Evolutionary conservation across 2,888 invertebrate species (phyloP).

Genomic region (Morpho helenor): DNA sequence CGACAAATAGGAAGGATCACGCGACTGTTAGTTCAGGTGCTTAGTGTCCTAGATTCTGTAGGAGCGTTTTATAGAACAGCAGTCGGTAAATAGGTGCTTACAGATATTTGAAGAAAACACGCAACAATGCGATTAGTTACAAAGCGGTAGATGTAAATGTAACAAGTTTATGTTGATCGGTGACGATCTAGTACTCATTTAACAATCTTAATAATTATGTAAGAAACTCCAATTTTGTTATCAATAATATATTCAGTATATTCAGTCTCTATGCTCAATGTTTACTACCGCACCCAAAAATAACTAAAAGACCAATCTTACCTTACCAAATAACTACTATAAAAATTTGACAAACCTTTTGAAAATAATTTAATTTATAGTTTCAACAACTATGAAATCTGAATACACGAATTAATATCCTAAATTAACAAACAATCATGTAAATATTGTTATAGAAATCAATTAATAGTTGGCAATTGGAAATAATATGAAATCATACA

Average conservation of each 20-base stretch:
- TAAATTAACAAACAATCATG: background rate
- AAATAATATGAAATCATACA: conserved; percentile 5
- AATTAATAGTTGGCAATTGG: conserved; percentile 7
- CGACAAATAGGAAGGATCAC: conserved; percentile 57
- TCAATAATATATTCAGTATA: too few species aligned
- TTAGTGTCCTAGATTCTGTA: conserved; percentile 34
- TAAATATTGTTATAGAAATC: conserved; percentile 6
- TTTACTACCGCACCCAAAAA: too few species aligned
- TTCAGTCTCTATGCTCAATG: too few species aligned
- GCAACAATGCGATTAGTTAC: conserved; percentile 15
- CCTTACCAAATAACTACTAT: too few species aligned
- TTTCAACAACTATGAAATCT: background rate
- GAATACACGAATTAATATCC: background rate
- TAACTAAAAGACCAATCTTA: too few species aligned
- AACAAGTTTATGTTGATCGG: too few species aligned
- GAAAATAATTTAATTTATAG: background rate
- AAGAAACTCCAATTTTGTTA: too few species aligned
- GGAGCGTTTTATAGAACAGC: conserved; percentile 15
- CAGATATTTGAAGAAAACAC: conserved; percentile 17
- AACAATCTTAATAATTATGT: too few species aligned
- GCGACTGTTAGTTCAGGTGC: conserved; percentile 48
- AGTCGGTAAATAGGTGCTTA: conserved; percentile 14
- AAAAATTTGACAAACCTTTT: too few species aligned
- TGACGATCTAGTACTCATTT: too few species aligned
- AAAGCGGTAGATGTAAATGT: background rate